Conservation (phyloP, 2,113 vertebrate genomes). For the Chaetodon auriga region DNA sequence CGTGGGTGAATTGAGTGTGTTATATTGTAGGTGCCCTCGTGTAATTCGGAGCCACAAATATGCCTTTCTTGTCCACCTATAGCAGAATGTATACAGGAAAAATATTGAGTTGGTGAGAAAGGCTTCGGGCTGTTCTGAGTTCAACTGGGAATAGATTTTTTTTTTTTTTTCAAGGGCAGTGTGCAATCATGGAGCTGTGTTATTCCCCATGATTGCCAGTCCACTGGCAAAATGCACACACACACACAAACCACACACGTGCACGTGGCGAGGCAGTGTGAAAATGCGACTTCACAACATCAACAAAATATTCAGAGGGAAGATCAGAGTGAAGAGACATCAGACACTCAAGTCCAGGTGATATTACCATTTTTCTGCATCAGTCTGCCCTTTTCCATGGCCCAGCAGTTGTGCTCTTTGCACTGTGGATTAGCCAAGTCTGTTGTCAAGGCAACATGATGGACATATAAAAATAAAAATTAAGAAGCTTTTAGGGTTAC, state of each 20-base stretch:
- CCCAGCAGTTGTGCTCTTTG: constrained; percentile 45
- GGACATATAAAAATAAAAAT: constrained; percentile 34
- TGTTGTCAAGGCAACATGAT: constrained; percentile 68
- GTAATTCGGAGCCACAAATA: constrained; percentile 38
- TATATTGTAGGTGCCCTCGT: constrained; percentile 9
- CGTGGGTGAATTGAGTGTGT: constrained; percentile 1
- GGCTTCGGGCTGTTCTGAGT: constrained; percentile 74
- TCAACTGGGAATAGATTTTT: constrained; percentile 70
- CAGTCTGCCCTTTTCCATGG: constrained; percentile 43
- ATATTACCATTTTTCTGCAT: constrained; percentile 70
- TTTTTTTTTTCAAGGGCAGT: constrained; percentile 76
- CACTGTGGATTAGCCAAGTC: constrained; percentile 49
- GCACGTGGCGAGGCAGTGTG: constrained; percentile 8
- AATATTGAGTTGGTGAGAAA: constrained; percentile 65
- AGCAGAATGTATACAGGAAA: constrained; percentile 62
- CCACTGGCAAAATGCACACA: constrained; percentile 62
- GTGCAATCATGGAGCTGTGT: constrained; percentile 72
- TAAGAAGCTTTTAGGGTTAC: constrained; percentile 45
- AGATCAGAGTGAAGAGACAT: constrained; percentile 73
- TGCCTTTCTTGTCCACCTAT: constrained; percentile 55
- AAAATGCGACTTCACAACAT: constrained; percentile 73
- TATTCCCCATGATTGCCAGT: constrained; percentile 72
- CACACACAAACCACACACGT: constrained; percentile 16
- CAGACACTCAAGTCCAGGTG: constrained; percentile 67
- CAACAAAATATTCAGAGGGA: constrained; percentile 72